Evolutionary conservation across 2,888 invertebrate genomes (phyloP).

Genomic region (Onthophagus sagittarius): DNA sequence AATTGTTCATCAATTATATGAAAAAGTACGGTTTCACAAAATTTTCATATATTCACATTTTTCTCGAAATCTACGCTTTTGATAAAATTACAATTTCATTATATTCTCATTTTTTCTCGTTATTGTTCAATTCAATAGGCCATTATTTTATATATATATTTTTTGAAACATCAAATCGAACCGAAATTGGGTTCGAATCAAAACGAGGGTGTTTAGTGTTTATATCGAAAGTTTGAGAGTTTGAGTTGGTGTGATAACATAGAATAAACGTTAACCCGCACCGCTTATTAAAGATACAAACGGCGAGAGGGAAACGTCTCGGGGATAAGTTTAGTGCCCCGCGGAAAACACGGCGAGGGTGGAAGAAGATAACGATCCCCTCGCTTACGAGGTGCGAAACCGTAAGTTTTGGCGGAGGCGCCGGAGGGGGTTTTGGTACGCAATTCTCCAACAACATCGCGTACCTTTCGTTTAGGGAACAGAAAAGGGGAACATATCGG

Average conservation of each 20-base stretch:
- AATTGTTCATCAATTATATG: no score
- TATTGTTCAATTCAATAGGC: no score
- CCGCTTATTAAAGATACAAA: not conserved
- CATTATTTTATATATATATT: no score
- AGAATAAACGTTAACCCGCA: not conserved
- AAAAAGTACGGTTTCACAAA: no score
- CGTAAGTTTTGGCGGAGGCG: not conserved
- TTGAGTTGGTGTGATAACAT: not conserved
- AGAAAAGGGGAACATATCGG: not conserved
- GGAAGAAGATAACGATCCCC: not conserved
- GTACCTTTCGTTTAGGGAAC: not conserved
- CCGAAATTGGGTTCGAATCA: no score
- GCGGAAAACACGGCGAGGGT: not conserved
- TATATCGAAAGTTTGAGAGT: not conserved
- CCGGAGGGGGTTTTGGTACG: not conserved
- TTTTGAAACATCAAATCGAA: no score
- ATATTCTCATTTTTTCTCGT: no score
- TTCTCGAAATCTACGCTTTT: no score
- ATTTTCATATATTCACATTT: no score
- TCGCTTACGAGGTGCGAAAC: not conserved
- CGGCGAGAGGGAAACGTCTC: not conserved
- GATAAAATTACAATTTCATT: no score
- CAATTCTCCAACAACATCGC: not conserved
- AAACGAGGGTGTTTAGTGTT: not conserved
- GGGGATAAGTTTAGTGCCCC: not conserved